Conservation (phyloP, 2,888 invertebrate species). For the Xanthia icteritia region DNA sequence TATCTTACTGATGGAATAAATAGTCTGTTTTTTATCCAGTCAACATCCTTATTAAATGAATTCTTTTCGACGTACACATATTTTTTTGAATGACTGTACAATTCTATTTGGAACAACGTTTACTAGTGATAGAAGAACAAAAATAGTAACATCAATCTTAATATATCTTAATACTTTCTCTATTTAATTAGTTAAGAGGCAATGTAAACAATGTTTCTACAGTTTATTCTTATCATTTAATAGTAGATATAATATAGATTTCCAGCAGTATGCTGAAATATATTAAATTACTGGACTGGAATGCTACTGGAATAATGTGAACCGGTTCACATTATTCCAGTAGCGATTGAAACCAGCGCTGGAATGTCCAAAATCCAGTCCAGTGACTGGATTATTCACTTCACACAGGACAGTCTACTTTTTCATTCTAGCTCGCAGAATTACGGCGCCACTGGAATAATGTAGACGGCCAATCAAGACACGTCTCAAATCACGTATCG, state of each 20-base stretch:
- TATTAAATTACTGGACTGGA: neutral
- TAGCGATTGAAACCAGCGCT: too few relatives aligned
- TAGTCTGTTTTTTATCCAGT: too few relatives aligned
- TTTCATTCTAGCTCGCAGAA: neutral
- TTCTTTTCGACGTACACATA: too few relatives aligned
- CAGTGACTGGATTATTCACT: too few relatives aligned
- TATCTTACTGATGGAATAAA: too few relatives aligned
- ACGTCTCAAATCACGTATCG: too few relatives aligned
- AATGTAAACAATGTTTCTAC: conserved; percentile 5
- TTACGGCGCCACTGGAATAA: neutral
- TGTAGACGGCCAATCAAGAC: too few relatives aligned
- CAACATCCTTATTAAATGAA: neutral
- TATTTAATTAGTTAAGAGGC: conserved; percentile 7
- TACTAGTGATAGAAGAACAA: neutral
- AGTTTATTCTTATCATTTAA: neutral
- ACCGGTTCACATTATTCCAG: too few relatives aligned
- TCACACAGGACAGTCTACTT: too few relatives aligned
- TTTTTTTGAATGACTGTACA: neutral
- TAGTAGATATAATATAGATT: neutral
- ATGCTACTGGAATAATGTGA: neutral
- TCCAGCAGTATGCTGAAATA: neutral
- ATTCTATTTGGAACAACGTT: conserved; percentile 1
- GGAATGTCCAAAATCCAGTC: too few relatives aligned
- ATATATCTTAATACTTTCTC: conserved; percentile 20
- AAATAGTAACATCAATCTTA: conserved; percentile 38